phyloP scores from a whole-genome alignment of 2,113 vertebrate species.

The Cnemophilus loriae region DNA sequence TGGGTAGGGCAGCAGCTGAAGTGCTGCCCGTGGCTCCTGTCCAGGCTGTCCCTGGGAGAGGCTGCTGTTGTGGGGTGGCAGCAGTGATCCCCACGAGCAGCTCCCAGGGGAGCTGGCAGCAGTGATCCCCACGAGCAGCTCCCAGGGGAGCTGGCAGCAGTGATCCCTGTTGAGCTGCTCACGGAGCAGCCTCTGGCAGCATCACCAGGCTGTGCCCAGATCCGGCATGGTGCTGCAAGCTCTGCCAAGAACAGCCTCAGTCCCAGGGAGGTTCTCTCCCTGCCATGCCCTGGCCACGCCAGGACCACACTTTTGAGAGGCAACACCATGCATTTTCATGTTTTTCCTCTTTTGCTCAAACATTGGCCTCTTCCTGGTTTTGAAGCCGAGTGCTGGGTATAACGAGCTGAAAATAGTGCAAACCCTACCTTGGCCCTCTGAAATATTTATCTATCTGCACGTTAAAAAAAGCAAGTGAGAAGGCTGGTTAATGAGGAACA shows the following conservation, averaged over 20 bases:
- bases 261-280: neutral
- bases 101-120: rapidly evolving
- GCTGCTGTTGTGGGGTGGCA: rapidly evolving
- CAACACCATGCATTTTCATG: neutral
- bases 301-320: neutral
- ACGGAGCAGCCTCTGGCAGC: neutral
- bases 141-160: neutral
- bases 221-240: neutral
- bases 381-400: neutral
- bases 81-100: neutral
- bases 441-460: neutral
- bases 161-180: neutral
- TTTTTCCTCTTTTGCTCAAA: neutral
- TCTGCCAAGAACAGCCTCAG: neutral
- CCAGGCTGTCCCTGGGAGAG: neutral
- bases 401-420: neutral
- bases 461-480: neutral
- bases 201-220: neutral
- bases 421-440: neutral
- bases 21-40: rapidly evolving
- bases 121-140: no score
- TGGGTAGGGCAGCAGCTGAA: neutral
- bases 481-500: neutral
- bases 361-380: neutral
- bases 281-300: neutral